These are phyloP conservation scores for Macrosteles quadrilineatus DNA, from an alignment of 1,140 invertebrate genomes.

Conservation along the genomic window DNA sequence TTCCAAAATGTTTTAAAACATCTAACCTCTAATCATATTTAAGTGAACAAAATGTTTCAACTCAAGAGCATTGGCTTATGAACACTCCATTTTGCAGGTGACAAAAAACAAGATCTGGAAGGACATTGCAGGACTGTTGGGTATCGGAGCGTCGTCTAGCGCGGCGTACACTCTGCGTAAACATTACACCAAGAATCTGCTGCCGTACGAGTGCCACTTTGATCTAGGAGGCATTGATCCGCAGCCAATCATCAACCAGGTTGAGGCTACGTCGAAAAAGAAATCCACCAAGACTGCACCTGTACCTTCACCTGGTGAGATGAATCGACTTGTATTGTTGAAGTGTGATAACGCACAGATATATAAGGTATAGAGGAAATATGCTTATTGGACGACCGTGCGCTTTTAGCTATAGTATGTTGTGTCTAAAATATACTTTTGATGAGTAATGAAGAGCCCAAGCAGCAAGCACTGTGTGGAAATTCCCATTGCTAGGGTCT, in stretches of 20 bases:
- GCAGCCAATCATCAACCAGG: conserved; percentile 91
- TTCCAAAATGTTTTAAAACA: too few relatives aligned
- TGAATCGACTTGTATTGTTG: too few relatives aligned
- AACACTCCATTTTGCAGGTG: conserved; percentile 62
- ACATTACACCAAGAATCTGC: conserved; percentile 95
- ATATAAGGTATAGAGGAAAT: too few relatives aligned
- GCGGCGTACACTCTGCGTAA: conserved; percentile 95
- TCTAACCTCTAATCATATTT: too few relatives aligned
- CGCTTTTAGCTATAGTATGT: too few relatives aligned
- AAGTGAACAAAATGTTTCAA: too few relatives aligned
- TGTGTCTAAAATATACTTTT: too few relatives aligned
- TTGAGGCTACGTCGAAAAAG: conserved; percentile 86
- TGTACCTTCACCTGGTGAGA: conserved; percentile 77
- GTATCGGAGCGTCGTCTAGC: conserved; percentile 94
- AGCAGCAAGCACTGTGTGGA: too few relatives aligned
- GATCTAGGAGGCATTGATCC: conserved; percentile 95
- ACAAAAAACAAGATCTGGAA: conserved; percentile 99
- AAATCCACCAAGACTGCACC: conserved; percentile 76
- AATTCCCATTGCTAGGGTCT: too few relatives aligned
- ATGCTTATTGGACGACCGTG: too few relatives aligned
- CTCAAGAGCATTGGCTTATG: background rate
- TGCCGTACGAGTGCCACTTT: conserved; percentile 95
- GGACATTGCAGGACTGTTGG: conserved; percentile 90
- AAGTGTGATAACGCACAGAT: background rate
- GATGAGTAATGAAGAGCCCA: too few relatives aligned